Evolutionary conservation across 1,140 invertebrate genomes (phyloP).

Genomic region (Drosophila yakuba): DNA sequence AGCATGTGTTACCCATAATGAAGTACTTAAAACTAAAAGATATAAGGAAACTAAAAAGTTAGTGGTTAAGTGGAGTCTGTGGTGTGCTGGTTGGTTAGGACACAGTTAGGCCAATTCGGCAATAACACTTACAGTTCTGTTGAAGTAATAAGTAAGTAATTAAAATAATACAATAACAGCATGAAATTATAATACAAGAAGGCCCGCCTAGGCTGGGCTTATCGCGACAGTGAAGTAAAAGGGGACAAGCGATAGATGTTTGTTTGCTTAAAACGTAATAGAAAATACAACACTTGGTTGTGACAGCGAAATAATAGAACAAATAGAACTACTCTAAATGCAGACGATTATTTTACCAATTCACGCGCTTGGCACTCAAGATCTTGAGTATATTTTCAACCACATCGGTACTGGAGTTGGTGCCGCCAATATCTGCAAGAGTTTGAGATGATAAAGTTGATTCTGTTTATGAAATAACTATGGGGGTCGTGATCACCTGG

Average conservation of each 20-base stretch:
- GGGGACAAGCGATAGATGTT: conserved; percentile 64
- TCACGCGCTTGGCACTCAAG: conserved; percentile 83
- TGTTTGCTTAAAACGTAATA: conserved; percentile 49
- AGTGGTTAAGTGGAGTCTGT: conserved; percentile 35
- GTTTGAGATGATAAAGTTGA: not conserved
- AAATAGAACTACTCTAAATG: conserved; percentile 33
- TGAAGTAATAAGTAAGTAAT: conserved; percentile 47
- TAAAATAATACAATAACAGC: conserved; percentile 69
- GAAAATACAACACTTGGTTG: conserved; percentile 50
- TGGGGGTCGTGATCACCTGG: conserved; percentile 86
- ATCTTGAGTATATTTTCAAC: conserved; percentile 89
- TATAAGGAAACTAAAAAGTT: conserved; percentile 10
- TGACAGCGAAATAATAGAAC: conserved; percentile 37
- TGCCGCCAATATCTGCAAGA: conserved; percentile 88
- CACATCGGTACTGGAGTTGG: conserved; percentile 88
- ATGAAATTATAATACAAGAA: conserved; percentile 59
- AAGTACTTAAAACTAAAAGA: not conserved
- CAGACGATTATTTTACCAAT: conserved; percentile 80
- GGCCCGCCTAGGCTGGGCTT: conserved; percentile 14
- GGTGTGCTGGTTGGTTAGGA: conserved; percentile 35
- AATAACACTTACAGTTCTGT: conserved; percentile 73
- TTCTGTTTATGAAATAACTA: not conserved
- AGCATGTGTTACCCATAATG: too few species aligned
- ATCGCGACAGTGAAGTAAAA: conserved; percentile 48
- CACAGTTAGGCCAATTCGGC: conserved; percentile 29